Evolutionary conservation across 2,888 invertebrate species (phyloP).

Genomic region (Orchestes rusci): DNA sequence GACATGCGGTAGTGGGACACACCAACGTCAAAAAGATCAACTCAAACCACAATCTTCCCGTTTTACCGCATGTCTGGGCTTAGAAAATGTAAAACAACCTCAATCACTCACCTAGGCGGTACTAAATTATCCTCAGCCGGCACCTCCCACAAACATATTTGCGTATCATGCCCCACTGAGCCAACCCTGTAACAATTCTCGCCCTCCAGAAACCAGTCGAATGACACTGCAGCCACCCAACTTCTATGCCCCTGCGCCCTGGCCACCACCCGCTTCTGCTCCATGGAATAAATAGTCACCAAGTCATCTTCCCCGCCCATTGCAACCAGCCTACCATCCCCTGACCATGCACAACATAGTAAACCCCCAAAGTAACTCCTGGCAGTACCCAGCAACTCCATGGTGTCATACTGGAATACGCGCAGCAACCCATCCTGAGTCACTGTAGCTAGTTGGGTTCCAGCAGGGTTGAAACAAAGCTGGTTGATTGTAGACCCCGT

Average conservation of each 20-base stretch:
- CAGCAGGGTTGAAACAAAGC: slow-evolving; percentile 94
- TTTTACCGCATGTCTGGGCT: too few species aligned
- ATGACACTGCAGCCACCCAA: slow-evolving; percentile 96
- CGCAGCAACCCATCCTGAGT: slow-evolving; percentile 92
- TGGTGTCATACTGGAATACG: slow-evolving; percentile 94
- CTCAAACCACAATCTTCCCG: too few species aligned
- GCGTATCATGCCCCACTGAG: slow-evolving; percentile 96
- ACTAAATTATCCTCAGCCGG: slow-evolving; percentile 90
- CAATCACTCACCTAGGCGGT: slow-evolving; percentile 30
- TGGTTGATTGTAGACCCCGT: slow-evolving; percentile 74
- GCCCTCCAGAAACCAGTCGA: slow-evolving; percentile 65
- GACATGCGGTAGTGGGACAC: too few species aligned
- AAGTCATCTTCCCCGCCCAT: slow-evolving; percentile 99
- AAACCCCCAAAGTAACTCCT: slow-evolving; percentile 98
- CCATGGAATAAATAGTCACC: slow-evolving; percentile 93
- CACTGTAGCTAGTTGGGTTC: slow-evolving; percentile 85
- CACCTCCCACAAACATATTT: slow-evolving; percentile 96
- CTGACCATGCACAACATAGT: slow-evolving; percentile 96
- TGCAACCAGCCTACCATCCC: slow-evolving; percentile 89
- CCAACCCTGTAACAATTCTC: slow-evolving; percentile 54
- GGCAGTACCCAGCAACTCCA: slow-evolving; percentile 91
- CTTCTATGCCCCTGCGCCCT: slow-evolving; percentile 95
- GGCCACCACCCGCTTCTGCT: slow-evolving; percentile 90
- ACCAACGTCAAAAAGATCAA: too few species aligned
- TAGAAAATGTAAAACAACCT: slow-evolving; percentile 1